A percentile compares a stretch with the other conserved stretches of the same genome.
Evolutionary conservation across 2,113 vertebrate genomes (phyloP).

Genomic region (Corythaeola cristata): DNA sequence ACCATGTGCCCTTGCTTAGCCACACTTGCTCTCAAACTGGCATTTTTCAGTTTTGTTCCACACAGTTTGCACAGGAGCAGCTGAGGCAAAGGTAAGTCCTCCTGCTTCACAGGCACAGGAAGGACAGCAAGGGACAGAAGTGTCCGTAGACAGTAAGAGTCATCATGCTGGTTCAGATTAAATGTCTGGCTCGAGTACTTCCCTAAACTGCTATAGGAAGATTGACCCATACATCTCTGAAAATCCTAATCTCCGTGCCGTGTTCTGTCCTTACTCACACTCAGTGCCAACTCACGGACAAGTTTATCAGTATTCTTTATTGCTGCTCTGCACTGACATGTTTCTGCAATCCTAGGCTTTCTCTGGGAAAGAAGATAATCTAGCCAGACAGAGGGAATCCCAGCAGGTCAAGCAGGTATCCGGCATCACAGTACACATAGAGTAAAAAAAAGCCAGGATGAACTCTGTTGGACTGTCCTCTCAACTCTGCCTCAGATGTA

Average conservation of each 20-base stretch:
- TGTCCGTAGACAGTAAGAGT: neutral
- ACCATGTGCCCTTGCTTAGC: neutral
- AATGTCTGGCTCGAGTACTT: neutral
- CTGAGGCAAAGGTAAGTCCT: neutral
- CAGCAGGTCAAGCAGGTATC: neutral
- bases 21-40: neutral
- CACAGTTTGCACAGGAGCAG: fast-evolving
- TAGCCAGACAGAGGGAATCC: neutral
- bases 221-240: neutral
- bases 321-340: neutral
- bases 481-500: neutral
- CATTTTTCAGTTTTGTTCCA: neutral
- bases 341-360: neutral
- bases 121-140: neutral
- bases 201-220: neutral
- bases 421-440: neutral
- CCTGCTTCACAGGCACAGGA: fast-evolving
- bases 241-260: fast-evolving
- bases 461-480: neutral
- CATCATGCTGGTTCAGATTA: neutral
- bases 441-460: neutral
- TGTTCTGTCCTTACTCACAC: neutral
- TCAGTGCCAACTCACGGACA: neutral
- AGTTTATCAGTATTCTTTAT: neutral
- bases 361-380: neutral